Base-by-base conservation (phyloP, 2,113 vertebrate species). In the Monopterus albus region DNA sequence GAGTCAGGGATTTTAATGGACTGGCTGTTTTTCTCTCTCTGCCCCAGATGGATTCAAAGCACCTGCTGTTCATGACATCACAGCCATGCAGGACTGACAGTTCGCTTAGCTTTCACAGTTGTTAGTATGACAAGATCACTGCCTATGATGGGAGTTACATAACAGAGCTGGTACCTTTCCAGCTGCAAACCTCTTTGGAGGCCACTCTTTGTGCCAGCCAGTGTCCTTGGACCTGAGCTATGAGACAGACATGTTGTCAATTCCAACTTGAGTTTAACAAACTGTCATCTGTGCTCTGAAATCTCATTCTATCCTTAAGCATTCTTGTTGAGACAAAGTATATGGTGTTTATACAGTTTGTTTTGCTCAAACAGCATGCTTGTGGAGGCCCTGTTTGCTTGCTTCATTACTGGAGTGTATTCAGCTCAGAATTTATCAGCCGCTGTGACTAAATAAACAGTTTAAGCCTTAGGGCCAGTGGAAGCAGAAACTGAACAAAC, bases 1-100 rank as follows among this genome's bases (percentile, higher is more conserved):
- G 90, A 92, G 78, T 92, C 88, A 92, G 84, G 78, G 82, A 80
- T 86, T 87, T 79, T 89, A 91, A 87, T 90, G 79, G 78, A 43
- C 23, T 51, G 29, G n/a, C 20, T 28, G 17, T 56, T 42, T 61
- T 21, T 49, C 35, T 31, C 39, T 25, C 40, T 51, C 42, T 9
- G 23, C 63, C 53, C 71, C 62, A 61, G 67, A 86, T 87, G 75
- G 83, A 75, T 79, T 80, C 45, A 55, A 43, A 33, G 59, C 82
- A 86, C 81, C 87, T 84, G 83, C 20, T 25, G 79, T 40, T 83
- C 38, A n/a, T 89, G 87, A 91, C 88, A 84, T 92, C 87, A 85
- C 67, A n/a, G 69, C 72, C 35, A 56, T 50, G 68, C 72, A 76
- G 66, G 68, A 53, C 71, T 62, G 72, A 64, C 71, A 56, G 61